Evolutionary conservation across 2,797 vertebrate genomes (phyloP).

Genomic region (Bucorvus abyssinicus): DNA sequence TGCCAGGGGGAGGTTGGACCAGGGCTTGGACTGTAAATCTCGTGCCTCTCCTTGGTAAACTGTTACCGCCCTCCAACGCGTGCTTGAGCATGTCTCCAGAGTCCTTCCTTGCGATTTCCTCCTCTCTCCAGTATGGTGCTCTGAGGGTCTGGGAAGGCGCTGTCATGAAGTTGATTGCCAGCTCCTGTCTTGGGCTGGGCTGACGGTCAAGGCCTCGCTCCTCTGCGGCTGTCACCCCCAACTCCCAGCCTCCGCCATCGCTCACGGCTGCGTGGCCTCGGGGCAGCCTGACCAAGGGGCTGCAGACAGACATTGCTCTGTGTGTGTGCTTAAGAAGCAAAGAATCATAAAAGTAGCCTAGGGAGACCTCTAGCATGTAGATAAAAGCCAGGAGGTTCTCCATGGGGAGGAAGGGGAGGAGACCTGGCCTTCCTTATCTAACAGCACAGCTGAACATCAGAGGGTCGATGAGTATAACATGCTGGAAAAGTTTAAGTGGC

Average conservation of each 20-base stretch:
- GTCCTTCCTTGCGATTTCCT: background rate
- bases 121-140: background rate
- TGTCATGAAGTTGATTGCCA: rapidly evolving
- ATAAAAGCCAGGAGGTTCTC: background rate
- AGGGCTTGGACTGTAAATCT: background rate
- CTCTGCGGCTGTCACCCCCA: background rate
- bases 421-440: rapidly evolving
- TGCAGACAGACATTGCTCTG: rapidly evolving
- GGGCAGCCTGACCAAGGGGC: rapidly evolving
- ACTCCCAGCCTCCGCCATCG: rapidly evolving
- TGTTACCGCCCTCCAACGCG: rapidly evolving
- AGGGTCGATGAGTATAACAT: background rate
- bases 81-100: rapidly evolving
- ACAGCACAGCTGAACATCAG: background rate
- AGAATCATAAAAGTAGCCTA: background rate
- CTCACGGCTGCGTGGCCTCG: rapidly evolving
- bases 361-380: background rate
- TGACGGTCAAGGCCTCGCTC: rapidly evolving
- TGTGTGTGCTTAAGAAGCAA: background rate
- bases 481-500: background rate
- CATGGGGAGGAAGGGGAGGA: background rate
- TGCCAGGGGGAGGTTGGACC: background rate
- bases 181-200: background rate
- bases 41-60: rapidly evolving
- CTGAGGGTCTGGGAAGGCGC: rapidly evolving